Evolutionary conservation across 1,140 invertebrate genomes (phyloP), one percentile per base, ranked within the genome.

Genomic region (Cotesia chilonis): DNA sequence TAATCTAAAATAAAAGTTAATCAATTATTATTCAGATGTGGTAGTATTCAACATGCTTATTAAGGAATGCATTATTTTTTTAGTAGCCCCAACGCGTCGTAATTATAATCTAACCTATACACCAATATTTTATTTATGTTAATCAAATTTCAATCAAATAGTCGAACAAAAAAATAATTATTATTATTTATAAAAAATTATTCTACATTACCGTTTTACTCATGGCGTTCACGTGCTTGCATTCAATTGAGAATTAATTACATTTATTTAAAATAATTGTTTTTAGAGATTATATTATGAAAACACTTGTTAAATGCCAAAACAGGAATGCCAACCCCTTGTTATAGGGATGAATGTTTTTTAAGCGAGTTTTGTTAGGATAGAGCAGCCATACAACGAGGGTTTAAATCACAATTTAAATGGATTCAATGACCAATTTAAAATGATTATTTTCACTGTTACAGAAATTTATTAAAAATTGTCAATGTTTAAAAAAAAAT

Each of bases 1-100:
- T 73, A 74, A 75, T 59, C 80, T 85, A 70, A 59, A 71, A 74
- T 55, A 36, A 70, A 60, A 35, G 60, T 41, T 17, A 57, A 71
- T n/a, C 1, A 17, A 75, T 70, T 72, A 47, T 41, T 6, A 72
- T 47, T 72, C 20, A 78, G 70, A 74, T 73, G 5, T 10, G 1
- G 6, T 9, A 47, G 41, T 47, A 47, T 47, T 47, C 10, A 6
- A 47, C 6, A 7, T 47, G 6, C 6, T 47, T 28, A 28, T 47
- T 7, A 1, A 3, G 2, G 35, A 28, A 28, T 12, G 38, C 1
- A 47, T 51, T 0, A 17, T 14, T 28, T 4, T 17, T 37, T 7
- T 47, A 47, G 7, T 47, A 6, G 10, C 41, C 1, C 10, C 6
- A 47, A 6, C 41, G 41, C 41, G 7, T 47, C 41, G 6, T 47